Evolutionary conservation across 2,888 invertebrate genomes (phyloP), one percentile per base, ranked within the genome.

Genomic region (Taenaris catops): DNA sequence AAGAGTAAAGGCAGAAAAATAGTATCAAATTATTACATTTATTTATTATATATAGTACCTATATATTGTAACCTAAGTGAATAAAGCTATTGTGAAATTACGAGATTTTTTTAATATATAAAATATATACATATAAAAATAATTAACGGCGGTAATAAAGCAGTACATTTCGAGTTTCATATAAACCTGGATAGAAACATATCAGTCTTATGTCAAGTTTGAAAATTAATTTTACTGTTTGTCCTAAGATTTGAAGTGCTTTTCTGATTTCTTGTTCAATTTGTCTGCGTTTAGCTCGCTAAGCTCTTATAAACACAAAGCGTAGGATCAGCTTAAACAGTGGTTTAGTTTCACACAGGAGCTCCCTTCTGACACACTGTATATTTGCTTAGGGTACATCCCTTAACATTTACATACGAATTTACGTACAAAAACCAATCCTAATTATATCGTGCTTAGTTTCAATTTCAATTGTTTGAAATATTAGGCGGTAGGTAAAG

Each of bases 321-420:
- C 12, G 23, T 29, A 20, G 48, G 58, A 54, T 49, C 68, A 60
- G 54, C 56, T 63, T 58, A 63, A 47, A 46, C 58, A 63, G 73
- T 45, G 51, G 51, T 39, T 44, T 55, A 58, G 63, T 69, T 26
- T 21, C 40, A 37, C 60, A 59, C 63, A 57, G 58, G 50, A 52
- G 71, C 72, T 68, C 56, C 70, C 58, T 63, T 55, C 59, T 63
- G 68, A 73, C 78, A 73, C 67, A 64, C 69, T 59, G 72, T 72
- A 63, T 78, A 73, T 83, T 83, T 83, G 61, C 72, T 81, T 79
- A 81, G 81, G 83, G 74, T 73, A 65, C 70, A 71, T 64, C 74
- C 73, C 71, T 67, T 58, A 56, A 57, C 71, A 76, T 78, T 79
- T 79, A 73, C 72, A 71, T 69, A 64, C 47, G 41, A 31, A 18